phyloP scores from a whole-genome alignment of 2,797 vertebrate genomes.

The Chelmon rostratus region DNA sequence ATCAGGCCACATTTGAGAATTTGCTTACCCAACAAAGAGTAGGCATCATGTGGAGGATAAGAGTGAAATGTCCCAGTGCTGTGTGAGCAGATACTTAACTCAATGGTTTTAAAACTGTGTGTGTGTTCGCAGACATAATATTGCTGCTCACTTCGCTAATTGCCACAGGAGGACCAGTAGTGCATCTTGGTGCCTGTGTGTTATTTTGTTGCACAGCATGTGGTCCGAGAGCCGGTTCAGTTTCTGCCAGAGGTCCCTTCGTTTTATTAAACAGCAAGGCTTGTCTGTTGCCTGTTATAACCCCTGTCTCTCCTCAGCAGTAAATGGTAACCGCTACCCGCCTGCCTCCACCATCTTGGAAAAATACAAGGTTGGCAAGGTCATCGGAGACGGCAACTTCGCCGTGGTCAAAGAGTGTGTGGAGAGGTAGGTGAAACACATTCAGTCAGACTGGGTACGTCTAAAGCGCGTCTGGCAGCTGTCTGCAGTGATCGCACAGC shows the following conservation, averaged over 20 bases:
- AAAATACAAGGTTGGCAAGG: conserved; percentile 95
- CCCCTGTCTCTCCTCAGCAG: conserved; percentile 66
- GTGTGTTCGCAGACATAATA: neutral
- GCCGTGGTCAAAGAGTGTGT: conserved; percentile 97
- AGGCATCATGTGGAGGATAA: neutral
- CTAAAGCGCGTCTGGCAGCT: conserved; percentile 5
- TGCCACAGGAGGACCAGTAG: neutral
- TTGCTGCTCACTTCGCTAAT: neutral
- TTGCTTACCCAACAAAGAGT: conserved; percentile 16
- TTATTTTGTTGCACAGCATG: conserved; percentile 28
- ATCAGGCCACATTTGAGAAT: conserved; percentile 28
- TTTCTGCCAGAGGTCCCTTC: conserved; percentile 2
- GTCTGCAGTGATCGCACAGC: conserved; percentile 2
- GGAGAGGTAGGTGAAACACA: conserved; percentile 87
- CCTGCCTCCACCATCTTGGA: conserved; percentile 88
- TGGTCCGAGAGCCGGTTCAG: conserved; percentile 9
- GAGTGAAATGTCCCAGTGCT: conserved; percentile 11
- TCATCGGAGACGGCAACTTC: conserved; percentile 98
- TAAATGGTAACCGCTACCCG: conserved; percentile 92
- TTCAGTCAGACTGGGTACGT: neutral
- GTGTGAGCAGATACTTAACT: conserved; percentile 33
- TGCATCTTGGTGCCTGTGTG: conserved; percentile 15
- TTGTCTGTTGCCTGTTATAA: conserved; percentile 18
- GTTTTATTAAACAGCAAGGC: neutral
- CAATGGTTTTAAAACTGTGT: conserved; percentile 1